Conservation (phyloP, 1,140 invertebrate species). For the Metopolophium dirhodum region DNA sequence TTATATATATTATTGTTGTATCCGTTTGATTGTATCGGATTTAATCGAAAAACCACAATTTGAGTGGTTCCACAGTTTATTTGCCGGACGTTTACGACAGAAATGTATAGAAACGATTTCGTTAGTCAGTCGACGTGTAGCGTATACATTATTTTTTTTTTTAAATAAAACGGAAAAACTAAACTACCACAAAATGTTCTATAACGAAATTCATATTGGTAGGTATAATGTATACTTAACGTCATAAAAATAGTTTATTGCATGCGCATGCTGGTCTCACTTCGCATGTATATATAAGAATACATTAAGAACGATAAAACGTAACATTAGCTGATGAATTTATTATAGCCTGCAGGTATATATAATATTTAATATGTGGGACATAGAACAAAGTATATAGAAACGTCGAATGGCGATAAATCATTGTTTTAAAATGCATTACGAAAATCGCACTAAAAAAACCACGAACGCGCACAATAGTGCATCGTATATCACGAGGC, state of each 20-base stretch:
- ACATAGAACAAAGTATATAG: not conserved
- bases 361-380: not conserved
- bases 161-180: not conserved
- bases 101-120: not conserved
- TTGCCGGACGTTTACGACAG: not conserved
- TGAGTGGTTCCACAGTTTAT: constrained; percentile 24
- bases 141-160: not conserved
- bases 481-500: not conserved
- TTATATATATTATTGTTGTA: not conserved
- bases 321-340: constrained; percentile 35
- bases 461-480: not conserved
- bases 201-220: not conserved
- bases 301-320: constrained; percentile 5
- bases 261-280: not conserved
- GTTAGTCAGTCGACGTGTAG: not conserved
- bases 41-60: constrained; percentile 1
- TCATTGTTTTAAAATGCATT: constrained; percentile 26
- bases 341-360: not conserved
- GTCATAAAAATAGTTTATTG: constrained; percentile 2
- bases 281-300: not conserved
- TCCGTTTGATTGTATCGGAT: constrained; percentile 9
- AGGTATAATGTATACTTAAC: not conserved
- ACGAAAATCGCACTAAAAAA: not conserved
- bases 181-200: not conserved
- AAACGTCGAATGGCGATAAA: not conserved